These are phyloP conservation scores for Ceratina japonica DNA, from an alignment of 1,140 invertebrate genomes.

Conservation along the genomic window DNA sequence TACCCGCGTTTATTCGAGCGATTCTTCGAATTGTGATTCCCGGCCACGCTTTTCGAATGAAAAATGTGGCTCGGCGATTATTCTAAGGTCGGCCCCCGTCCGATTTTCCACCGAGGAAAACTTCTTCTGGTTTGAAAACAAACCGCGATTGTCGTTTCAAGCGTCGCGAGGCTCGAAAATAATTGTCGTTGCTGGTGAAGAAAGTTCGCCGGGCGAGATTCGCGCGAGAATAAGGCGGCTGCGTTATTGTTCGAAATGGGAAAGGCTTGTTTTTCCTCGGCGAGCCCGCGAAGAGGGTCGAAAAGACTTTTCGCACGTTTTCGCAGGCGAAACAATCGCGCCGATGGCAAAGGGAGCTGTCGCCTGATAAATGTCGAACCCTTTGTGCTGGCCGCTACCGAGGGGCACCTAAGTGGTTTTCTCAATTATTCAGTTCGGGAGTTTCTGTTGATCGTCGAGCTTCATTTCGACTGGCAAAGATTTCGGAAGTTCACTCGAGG, in stretches of 20 bases:
- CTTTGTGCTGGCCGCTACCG: conserved; percentile 14
- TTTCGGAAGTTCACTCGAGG: conserved; percentile 27
- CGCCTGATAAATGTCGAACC: conserved; percentile 58
- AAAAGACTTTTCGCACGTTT: conserved; percentile 52
- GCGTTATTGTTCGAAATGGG: conserved; percentile 64
- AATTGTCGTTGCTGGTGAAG: conserved; percentile 23
- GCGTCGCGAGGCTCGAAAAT: conserved; percentile 17
- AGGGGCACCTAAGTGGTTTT: conserved; percentile 63
- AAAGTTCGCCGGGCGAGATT: conserved; percentile 45
- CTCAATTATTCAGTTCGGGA: conserved; percentile 64
- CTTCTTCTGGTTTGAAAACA: conserved; percentile 14
- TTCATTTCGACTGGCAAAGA: conserved; percentile 30
- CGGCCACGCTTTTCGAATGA: background rate
- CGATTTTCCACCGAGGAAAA: conserved; percentile 4
- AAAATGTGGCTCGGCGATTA: background rate
- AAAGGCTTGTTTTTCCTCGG: conserved; percentile 70
- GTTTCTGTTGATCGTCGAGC: conserved; percentile 16
- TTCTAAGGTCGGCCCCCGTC: background rate
- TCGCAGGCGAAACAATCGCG: conserved; percentile 49
- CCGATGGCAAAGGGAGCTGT: conserved; percentile 47
- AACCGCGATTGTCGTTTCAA: conserved; percentile 33
- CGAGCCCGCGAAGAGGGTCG: background rate
- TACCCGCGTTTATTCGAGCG: conserved; percentile 20
- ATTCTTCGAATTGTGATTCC: conserved; percentile 31
- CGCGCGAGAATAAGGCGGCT: conserved; percentile 48